These are phyloP conservation scores for Gadopsis marmoratus DNA, from an alignment of 2,797 vertebrate genomes.

Conservation along the genomic window DNA sequence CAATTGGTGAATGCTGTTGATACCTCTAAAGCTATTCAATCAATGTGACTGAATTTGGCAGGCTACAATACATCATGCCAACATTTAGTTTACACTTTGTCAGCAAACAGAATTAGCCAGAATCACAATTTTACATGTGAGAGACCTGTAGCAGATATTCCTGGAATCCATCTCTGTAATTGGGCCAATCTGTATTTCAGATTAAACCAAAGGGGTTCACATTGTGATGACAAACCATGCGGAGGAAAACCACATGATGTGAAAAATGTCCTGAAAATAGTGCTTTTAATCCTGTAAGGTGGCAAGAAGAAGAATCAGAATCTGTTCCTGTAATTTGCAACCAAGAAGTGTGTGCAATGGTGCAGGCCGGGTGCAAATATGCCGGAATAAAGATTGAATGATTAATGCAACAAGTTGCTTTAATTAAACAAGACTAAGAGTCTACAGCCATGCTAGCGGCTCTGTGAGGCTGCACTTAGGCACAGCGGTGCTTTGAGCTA, in stretches of 20 bases:
- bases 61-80: conserved; percentile 60
- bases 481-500: neutral
- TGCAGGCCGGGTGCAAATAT: no score
- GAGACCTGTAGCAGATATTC: conserved; percentile 20
- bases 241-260: neutral
- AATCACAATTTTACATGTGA: conserved; percentile 47
- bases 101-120: conserved; percentile 69
- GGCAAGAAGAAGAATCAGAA: neutral
- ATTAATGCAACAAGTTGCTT: no score
- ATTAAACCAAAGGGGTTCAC: conserved; percentile 15
- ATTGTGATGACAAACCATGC: conserved; percentile 8
- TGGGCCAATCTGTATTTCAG: conserved; percentile 19
- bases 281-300: conserved; percentile 6
- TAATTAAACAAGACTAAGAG: neutral
- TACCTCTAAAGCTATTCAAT: conserved; percentile 68
- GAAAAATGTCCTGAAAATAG: neutral
- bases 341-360: no score
- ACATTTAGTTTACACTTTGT: conserved; percentile 63
- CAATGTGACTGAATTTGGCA: conserved; percentile 58
- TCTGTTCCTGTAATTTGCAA: no score
- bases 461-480: neutral
- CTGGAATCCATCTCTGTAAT: conserved; percentile 25
- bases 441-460: neutral
- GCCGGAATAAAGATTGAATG: no score
- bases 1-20: conserved; percentile 67